Evolutionary conservation across 2,113 vertebrate species (phyloP), one percentile per base, ranked within the genome.

Genomic region (Melanotaenia duboulayi): DNA sequence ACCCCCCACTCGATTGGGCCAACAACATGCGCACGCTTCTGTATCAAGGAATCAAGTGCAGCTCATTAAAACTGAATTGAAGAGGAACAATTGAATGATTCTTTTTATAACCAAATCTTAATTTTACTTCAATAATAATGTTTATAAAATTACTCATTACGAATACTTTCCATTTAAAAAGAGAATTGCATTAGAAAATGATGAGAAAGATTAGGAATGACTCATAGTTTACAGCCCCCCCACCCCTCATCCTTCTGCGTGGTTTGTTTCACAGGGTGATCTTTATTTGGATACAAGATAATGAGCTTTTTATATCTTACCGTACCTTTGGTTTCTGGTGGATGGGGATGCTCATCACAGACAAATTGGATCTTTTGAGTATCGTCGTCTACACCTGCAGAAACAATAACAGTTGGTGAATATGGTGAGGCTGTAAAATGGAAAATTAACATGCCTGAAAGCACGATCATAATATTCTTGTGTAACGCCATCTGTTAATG

Each of bases 261-360:
- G 65, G 74, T 61, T 58, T 24, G 76, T 32, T 58, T 65, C 76
- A 81, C 74, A 66, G 79, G 79, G 78, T 82, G 80, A 78, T 81
- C 81, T 78, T 87, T 78, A 86, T 71, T 69, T 56, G 74, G 72
- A 85, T 64, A 75, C 69, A 78, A 82, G 74, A 84, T 79, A 88
- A 87, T 87, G 78, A 87, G 84, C 78, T 89, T 91, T 82, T 87
- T 72, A 80, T 80, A 75, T 85, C 87, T 87, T 86, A 87, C 75
- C 68, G 78, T 94, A 94, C 92, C 92, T 93, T 90, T 78, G 90
- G 88, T 92, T 91, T 94, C 86, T 69, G 77, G 87, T 81, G 87
- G 86, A 92, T 76, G 87, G 77, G 83, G 91, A 90, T 91, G 90
- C 87, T 94, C 93, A 94, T 94, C 90, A 92, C 93, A 94, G 88